Evolutionary conservation across 1,140 invertebrate genomes (phyloP).

Genomic region (Acromyrmex echinatior): DNA sequence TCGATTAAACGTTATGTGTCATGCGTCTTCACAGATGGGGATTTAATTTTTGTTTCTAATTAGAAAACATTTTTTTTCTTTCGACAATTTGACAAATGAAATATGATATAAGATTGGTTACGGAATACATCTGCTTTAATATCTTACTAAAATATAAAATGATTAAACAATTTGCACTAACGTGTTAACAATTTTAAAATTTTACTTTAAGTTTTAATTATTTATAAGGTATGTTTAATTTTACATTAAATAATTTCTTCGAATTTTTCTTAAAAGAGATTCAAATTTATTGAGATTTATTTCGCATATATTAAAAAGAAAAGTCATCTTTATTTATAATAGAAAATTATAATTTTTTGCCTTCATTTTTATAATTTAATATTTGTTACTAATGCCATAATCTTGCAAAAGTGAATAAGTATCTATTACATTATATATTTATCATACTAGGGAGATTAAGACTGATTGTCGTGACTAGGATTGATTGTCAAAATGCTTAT

Average conservation of each 20-base stretch:
- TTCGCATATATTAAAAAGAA: neutral
- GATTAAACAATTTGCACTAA: neutral
- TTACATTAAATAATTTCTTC: neutral
- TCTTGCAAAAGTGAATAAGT: conserved; percentile 20
- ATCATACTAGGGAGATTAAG: neutral
- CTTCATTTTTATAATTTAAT: neutral
- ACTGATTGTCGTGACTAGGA: too few species aligned
- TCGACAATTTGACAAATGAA: neutral
- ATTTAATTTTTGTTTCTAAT: conserved; percentile 2
- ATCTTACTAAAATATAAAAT: neutral
- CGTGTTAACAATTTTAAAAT: neutral
- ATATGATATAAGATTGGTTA: neutral
- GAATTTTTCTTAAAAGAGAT: neutral
- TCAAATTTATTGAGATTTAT: neutral
- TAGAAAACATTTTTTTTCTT: neutral
- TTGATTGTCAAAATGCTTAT: too few species aligned
- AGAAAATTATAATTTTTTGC: neutral
- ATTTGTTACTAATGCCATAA: neutral
- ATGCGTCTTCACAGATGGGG: neutral
- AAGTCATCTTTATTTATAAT: neutral
- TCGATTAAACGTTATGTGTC: neutral
- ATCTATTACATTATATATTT: too few species aligned
- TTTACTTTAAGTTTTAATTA: conserved; percentile 13
- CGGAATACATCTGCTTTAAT: neutral
- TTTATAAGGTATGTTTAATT: neutral